These are phyloP conservation scores for Allophyes oxyacanthae DNA, from an alignment of 2,888 invertebrate genomes.

Conservation along the genomic window DNA sequence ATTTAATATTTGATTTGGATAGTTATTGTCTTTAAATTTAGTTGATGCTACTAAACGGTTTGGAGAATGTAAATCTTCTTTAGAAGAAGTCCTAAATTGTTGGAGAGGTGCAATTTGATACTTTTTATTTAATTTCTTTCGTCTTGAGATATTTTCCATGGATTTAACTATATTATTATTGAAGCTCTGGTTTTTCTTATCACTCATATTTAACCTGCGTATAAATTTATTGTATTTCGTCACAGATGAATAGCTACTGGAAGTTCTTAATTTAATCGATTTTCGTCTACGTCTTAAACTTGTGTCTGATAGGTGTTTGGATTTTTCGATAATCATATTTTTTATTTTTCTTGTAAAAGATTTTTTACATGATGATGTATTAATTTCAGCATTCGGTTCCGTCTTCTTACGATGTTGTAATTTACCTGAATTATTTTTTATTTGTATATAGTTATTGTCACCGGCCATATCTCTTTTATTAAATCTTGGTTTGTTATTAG, in stretches of 20 bases:
- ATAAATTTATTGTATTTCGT: slow-evolving; percentile 6
- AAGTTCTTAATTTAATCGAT: slow-evolving; percentile 11
- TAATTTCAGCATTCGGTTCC: background rate
- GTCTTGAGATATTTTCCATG: background rate
- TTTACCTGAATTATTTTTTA: slow-evolving; percentile 3
- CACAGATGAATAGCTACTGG: slow-evolving; percentile 12
- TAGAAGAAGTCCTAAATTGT: background rate
- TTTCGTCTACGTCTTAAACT: slow-evolving; percentile 20
- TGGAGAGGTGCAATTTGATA: background rate
- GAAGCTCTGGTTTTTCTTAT: background rate
- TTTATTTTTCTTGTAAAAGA: slow-evolving; percentile 22
- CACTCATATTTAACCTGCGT: background rate
- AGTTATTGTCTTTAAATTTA: background rate
- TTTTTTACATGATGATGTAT: slow-evolving; percentile 10
- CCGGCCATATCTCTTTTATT: slow-evolving; percentile 28
- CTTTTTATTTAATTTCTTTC: background rate
- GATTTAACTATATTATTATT: background rate
- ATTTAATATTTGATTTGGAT: background rate
- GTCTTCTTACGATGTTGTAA: background rate
- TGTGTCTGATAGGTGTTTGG: slow-evolving; percentile 23
- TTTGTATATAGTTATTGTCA: slow-evolving; percentile 17
- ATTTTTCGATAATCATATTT: slow-evolving; percentile 24
- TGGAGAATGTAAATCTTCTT: background rate
- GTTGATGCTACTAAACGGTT: background rate
- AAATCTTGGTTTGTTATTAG: slow-evolving; percentile 1